Percentiles rank a stretch among this genome's conserved stretches.
phyloP scores from a whole-genome alignment of 92 coral and sea anemone genomes.

The Parazoanthus atlanticus region DNA sequence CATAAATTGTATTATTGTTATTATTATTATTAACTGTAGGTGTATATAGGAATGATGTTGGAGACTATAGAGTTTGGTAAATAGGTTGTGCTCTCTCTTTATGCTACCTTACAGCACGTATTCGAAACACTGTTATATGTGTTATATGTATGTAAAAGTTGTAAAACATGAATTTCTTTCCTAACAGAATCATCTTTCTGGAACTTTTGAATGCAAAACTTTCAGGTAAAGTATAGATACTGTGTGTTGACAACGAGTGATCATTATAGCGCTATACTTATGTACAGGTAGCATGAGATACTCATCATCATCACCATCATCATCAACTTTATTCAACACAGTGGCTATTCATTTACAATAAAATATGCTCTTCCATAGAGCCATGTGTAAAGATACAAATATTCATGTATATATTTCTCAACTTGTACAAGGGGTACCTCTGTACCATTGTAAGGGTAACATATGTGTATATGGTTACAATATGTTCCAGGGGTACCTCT shows the following conservation, averaged over 20 bases:
- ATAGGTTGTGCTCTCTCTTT: neutral
- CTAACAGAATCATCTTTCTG: conserved; percentile 67
- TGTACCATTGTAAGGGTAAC: too few species aligned
- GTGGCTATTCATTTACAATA: neutral
- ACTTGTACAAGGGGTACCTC: too few species aligned
- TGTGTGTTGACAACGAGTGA: neutral
- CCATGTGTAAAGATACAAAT: neutral
- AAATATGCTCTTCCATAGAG: too few species aligned
- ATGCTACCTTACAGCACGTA: neutral
- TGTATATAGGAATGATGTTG: too few species aligned
- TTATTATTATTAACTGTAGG: neutral
- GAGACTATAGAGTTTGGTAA: neutral
- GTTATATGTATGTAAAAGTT: too few species aligned
- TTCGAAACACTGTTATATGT: too few species aligned
- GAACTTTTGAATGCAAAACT: conserved; percentile 72
- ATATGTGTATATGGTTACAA: neutral
- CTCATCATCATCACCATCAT: neutral
- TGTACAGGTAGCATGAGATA: neutral
- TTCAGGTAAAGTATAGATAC: conserved; percentile 54
- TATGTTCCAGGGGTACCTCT: too few species aligned
- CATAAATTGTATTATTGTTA: too few species aligned
- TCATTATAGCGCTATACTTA: neutral
- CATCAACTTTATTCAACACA: too few species aligned
- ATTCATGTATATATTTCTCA: too few species aligned
- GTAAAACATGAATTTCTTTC: neutral